phyloP scores from a whole-genome alignment of 1,140 invertebrate genomes.

The Kradibia gibbosae region DNA sequence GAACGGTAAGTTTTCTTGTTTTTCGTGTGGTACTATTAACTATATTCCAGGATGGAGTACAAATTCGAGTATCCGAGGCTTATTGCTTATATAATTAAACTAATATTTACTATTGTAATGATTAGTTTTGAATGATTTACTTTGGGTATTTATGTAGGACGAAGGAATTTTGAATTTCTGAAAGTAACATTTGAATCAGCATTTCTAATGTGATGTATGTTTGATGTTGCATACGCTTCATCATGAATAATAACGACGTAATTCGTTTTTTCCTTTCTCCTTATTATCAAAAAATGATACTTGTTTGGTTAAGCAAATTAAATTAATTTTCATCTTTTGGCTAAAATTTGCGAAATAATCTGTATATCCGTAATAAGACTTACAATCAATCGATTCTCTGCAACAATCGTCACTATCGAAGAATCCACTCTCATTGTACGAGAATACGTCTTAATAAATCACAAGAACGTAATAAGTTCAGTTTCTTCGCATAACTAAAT shows the following conservation, averaged over 20 bases:
- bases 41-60: background rate
- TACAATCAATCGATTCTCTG: background rate
- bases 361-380: background rate
- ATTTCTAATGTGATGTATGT: too few relatives aligned
- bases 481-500: constrained; percentile 25
- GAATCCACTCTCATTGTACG: constrained; percentile 9
- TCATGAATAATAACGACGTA: too few relatives aligned
- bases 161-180: too few relatives aligned
- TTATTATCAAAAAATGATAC: too few relatives aligned
- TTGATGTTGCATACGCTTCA: too few relatives aligned
- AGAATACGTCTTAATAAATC: constrained; percentile 16
- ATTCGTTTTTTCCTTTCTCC: too few relatives aligned
- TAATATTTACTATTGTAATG: too few relatives aligned
- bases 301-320: background rate
- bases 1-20: background rate
- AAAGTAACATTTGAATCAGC: too few relatives aligned
- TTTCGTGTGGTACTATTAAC: background rate
- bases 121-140: too few relatives aligned
- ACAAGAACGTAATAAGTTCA: background rate
- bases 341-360: too few relatives aligned
- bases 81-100: background rate
- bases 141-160: too few relatives aligned
- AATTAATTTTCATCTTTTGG: background rate
- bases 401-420: background rate
- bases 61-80: too few relatives aligned